phyloP scores from a whole-genome alignment of 2,113 vertebrate species.

The Ophthalmotilapia sp. region DNA sequence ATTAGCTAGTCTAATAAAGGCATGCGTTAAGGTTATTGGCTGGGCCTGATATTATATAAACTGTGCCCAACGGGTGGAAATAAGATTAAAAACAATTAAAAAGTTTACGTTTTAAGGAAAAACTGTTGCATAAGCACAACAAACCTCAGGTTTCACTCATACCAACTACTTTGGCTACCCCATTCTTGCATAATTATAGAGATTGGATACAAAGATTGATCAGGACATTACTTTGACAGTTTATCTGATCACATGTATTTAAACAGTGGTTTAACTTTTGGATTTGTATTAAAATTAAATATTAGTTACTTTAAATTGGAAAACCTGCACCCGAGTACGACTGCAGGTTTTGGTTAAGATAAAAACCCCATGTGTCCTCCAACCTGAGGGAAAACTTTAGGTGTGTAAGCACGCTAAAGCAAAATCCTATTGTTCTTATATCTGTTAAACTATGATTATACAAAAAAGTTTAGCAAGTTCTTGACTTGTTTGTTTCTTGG shows the following conservation, averaged over 20 bases:
- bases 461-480: not conserved
- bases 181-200: not conserved
- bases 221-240: not conserved
- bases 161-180: not conserved
- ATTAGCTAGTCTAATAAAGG: not conserved
- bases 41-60: not conserved
- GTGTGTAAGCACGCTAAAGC: not conserved
- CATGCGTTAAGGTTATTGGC: not conserved
- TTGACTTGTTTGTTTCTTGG: not conserved
- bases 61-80: not conserved
- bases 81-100: not conserved
- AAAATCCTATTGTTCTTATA: not conserved
- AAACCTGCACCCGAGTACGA: accelerated
- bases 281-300: not conserved
- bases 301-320: not conserved
- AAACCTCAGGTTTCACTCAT: not conserved
- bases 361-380: accelerated
- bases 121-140: not conserved
- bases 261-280: not conserved
- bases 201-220: not conserved
- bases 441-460: not conserved
- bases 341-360: not conserved
- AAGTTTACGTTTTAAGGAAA: not conserved
- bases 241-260: not conserved
- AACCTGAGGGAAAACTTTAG: not conserved